Evolutionary conservation across 2,888 invertebrate species (phyloP), one percentile per base, ranked within the genome.

Genomic region (Sinelater perroti): DNA sequence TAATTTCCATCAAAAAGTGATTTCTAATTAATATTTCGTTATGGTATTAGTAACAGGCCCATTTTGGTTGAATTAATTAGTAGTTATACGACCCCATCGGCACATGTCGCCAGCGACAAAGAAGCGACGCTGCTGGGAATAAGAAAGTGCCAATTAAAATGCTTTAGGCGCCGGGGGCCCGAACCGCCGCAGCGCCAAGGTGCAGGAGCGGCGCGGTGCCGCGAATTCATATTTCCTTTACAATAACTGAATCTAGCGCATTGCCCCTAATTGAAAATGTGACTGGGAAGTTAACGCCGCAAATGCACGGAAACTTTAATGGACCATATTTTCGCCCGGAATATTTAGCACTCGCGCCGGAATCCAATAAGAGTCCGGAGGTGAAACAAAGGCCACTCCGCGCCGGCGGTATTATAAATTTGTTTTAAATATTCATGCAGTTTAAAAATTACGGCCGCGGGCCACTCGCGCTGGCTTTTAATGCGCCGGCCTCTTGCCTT

Each of bases 181-280:
- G n/a, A n/a, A n/a, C n/a, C n/a, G n/a, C n/a, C n/a, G n/a, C n/a
- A n/a, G n/a, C n/a, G n/a, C n/a, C n/a, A n/a, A n/a, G n/a, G n/a
- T n/a, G n/a, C n/a, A n/a, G n/a, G n/a, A n/a, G n/a, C n/a, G n/a
- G n/a, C n/a, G n/a, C n/a, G 50, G 20, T 20, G 18, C 20, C 10
- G 30, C 7, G 28, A 33, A 26, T 51, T 51, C 38, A 51, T 42
- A 53, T 53, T 53, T 53, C 38, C 26, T 20, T 24, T 45, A 35
- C 51, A 31, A 40, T 21, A 40, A 16, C 33, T 31, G 42, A 51
- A 52, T 24, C 36, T 38, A 6, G 18, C 36, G 26, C 26, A 35
- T 16, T 44, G 4, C 45, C 24, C 35, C 36, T 53, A 53, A 53
- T 53, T 53, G 53, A 53, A 53, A 53, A 53, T 53, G 53, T 53